Evolutionary conservation across 2,797 vertebrate species (phyloP).

Genomic region (Microtus californicus): DNA sequence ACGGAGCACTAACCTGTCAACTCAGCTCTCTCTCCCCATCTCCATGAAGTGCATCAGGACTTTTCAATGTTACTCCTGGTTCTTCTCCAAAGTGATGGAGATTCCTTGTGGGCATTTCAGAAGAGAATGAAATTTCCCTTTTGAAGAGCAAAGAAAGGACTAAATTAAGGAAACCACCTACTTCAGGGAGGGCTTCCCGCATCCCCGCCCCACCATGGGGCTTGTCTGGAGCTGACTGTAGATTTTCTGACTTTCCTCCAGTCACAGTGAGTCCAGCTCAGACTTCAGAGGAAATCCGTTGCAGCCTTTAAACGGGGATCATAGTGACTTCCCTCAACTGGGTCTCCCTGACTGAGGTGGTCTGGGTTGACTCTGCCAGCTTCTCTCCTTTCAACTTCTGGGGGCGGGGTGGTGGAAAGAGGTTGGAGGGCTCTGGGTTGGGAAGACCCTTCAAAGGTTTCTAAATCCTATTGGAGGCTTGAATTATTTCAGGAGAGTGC

Average conservation of each 20-base stretch:
- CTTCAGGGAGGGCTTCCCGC: too few relatives aligned
- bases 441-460: conserved; percentile 5
- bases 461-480: neutral
- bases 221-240: neutral
- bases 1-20: too few relatives aligned
- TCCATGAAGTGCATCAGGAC: neutral
- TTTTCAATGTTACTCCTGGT: neutral
- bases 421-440: neutral
- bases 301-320: neutral
- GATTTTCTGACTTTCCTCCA: neutral
- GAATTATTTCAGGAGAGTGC: neutral
- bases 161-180: neutral
- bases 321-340: neutral
- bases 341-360: rapidly evolving
- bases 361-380: too few relatives aligned
- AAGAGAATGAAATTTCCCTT: neutral
- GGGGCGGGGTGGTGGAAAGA: neutral
- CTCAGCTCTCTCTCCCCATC: neutral
- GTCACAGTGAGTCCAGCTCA: neutral
- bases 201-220: neutral
- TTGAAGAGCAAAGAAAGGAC: neutral
- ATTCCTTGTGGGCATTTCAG: too few relatives aligned
- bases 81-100: neutral
- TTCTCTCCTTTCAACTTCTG: neutral
- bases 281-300: neutral